Evolutionary conservation across 1,140 invertebrate species (phyloP).

Genomic region (Conus ventricosus): DNA sequence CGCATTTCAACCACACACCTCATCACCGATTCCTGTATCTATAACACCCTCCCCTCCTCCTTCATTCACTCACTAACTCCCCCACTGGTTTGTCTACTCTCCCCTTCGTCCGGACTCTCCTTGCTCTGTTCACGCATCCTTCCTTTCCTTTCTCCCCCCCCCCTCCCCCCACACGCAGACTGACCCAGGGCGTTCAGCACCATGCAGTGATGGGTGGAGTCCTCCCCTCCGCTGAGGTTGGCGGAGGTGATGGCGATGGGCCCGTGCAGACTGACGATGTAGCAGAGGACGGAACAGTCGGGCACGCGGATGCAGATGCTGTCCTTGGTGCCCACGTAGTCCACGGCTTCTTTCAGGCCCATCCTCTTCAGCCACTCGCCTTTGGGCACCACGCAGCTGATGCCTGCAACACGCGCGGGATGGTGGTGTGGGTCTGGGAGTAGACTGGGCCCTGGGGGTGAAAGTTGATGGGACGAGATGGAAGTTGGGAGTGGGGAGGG

Average conservation of each 20-base stretch:
- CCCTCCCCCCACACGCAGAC: not conserved
- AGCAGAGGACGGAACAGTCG: constrained; percentile 60
- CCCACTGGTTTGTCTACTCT: too few species aligned
- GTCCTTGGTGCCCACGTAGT: constrained; percentile 56
- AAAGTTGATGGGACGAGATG: too few species aligned
- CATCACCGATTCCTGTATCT: too few species aligned
- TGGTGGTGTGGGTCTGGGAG: not conserved
- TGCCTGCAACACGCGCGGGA: constrained; percentile 26
- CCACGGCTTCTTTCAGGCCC: constrained; percentile 54
- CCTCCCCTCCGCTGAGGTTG: constrained; percentile 61
- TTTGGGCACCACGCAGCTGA: constrained; percentile 64
- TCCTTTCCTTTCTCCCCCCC: too few species aligned
- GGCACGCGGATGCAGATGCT: constrained; percentile 63
- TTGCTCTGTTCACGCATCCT: too few species aligned
- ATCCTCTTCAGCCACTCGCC: constrained; percentile 58
- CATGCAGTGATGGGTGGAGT: constrained; percentile 63
- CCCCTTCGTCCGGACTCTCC: too few species aligned
- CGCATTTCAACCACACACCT: too few species aligned
- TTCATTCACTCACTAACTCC: too few species aligned
- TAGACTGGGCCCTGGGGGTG: too few species aligned
- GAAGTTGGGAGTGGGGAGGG: too few species aligned
- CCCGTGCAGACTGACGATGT: constrained; percentile 57
- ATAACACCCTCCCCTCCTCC: too few species aligned
- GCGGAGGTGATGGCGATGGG: constrained; percentile 62
- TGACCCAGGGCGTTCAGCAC: constrained; percentile 57